Evolutionary conservation across 2,888 invertebrate genomes (phyloP).

Genomic region (Leptura quadrifasciata): DNA sequence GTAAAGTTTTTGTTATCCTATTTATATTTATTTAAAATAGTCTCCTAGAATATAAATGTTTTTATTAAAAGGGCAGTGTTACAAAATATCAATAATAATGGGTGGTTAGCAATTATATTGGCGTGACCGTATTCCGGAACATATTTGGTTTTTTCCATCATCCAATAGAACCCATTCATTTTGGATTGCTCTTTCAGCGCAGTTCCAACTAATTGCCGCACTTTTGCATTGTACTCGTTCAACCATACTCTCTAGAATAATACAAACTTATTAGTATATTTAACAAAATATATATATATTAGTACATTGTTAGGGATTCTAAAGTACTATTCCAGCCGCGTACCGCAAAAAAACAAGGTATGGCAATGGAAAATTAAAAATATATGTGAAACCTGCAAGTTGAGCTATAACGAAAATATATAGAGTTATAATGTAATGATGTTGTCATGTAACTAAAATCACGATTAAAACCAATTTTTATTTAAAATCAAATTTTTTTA

Average conservation of each 20-base stretch:
- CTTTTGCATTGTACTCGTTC: conserved; percentile 85
- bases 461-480: too few species aligned
- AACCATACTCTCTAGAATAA: conserved; percentile 83
- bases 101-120: conserved; percentile 31
- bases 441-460: too few species aligned
- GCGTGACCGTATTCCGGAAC: conserved; percentile 76
- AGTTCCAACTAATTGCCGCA: conserved; percentile 83
- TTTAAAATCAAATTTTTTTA: too few species aligned
- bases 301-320: too few species aligned
- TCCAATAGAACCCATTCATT: conserved; percentile 87
- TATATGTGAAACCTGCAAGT: too few species aligned
- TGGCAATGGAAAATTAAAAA: too few species aligned
- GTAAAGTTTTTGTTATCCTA: background rate
- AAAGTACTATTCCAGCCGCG: too few species aligned
- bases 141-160: conserved; percentile 87
- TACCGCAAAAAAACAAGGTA: too few species aligned
- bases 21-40: background rate
- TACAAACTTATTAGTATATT: conserved; percentile 72
- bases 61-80: conserved; percentile 42
- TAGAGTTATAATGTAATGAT: too few species aligned
- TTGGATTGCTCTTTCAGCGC: conserved; percentile 83
- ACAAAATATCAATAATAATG: conserved; percentile 43
- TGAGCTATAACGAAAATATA: too few species aligned
- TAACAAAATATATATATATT: too few species aligned
- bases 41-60: conserved; percentile 1